A percentile compares a stretch with the other conserved stretches of the same genome.
Conservation (phyloP, 2,797 vertebrate genomes). For the Epinephelus coioides region DNA sequence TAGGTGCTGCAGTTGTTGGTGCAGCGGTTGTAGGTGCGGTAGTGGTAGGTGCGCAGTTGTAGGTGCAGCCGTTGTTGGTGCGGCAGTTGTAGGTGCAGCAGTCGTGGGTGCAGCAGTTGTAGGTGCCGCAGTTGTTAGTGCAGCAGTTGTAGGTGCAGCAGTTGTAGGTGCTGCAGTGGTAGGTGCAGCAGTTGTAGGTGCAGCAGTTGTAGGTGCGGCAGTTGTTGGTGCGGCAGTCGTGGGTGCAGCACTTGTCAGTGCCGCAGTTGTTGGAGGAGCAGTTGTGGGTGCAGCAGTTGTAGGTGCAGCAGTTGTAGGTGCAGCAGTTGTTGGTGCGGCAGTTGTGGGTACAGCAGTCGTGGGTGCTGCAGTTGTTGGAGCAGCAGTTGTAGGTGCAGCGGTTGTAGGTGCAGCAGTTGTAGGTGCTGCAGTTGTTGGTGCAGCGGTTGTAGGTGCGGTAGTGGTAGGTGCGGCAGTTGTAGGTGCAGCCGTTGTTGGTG, state of each 20-base stretch:
- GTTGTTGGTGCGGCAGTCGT: background rate
- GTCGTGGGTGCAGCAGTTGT: background rate
- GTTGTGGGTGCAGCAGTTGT: rapidly evolving
- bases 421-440: too few species aligned
- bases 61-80: rapidly evolving
- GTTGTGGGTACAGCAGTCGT: too few species aligned
- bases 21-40: background rate
- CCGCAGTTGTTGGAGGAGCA: background rate
- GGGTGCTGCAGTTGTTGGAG: too few species aligned
- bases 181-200: too few species aligned
- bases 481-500: too few species aligned
- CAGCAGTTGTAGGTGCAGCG: too few species aligned
- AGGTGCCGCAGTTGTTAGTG: background rate
- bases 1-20: background rate
- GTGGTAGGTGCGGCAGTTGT: too few species aligned
- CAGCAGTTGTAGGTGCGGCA: background rate
- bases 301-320: too few species aligned
- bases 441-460: too few species aligned
- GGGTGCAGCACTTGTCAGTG: background rate
- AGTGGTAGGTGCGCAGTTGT: background rate
- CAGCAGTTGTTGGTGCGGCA: too few species aligned
- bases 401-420: too few species aligned
- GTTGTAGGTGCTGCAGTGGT: background rate
- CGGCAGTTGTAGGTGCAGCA: background rate
- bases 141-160: too few species aligned